A percentile compares a stretch with the other conserved stretches of the same genome.
These are phyloP conservation scores for Ictalurus punctatus DNA, from an alignment of 2,113 vertebrate species.

Conservation along the genomic window DNA sequence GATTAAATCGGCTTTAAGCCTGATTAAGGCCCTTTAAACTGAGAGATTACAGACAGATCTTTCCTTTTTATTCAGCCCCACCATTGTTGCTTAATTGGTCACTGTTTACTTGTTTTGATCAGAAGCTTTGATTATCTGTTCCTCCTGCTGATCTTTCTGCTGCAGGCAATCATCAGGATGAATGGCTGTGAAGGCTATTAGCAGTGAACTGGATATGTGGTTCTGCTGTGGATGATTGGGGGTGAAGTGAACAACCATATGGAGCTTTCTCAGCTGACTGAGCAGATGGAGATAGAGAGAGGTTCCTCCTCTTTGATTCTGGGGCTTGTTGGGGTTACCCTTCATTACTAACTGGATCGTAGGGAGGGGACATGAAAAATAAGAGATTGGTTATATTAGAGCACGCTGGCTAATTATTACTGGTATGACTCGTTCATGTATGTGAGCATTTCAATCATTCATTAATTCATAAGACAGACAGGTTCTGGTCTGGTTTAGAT, in stretches of 20 bases:
- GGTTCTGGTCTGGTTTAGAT: not conserved
- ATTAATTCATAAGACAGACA: not conserved
- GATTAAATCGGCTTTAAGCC: conserved; percentile 45
- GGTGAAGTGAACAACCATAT: conserved; percentile 47
- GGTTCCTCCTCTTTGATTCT: conserved; percentile 39
- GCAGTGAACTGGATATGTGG: conserved; percentile 34
- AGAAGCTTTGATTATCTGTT: conserved; percentile 46
- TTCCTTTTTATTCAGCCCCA: conserved; percentile 9
- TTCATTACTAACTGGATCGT: conserved; percentile 31
- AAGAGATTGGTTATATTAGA: not conserved
- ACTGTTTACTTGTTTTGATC: conserved; percentile 36
- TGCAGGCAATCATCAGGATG: conserved; percentile 36
- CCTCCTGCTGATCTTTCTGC: conserved; percentile 18
- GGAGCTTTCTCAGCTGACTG: conserved; percentile 58
- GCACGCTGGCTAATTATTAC: not conserved
- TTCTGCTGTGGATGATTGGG: conserved; percentile 41
- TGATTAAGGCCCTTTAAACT: conserved; percentile 34
- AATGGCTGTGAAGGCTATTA: conserved; percentile 46
- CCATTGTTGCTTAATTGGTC: conserved; percentile 41
- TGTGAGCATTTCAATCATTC: not conserved
- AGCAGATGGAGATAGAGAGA: conserved; percentile 47
- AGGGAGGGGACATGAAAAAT: not conserved
- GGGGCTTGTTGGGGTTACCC: conserved; percentile 45
- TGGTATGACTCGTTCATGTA: not conserved
- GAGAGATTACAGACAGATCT: conserved; percentile 36